phyloP scores from a whole-genome alignment of 2,888 invertebrate species.

The Nomada goodeniana region DNA sequence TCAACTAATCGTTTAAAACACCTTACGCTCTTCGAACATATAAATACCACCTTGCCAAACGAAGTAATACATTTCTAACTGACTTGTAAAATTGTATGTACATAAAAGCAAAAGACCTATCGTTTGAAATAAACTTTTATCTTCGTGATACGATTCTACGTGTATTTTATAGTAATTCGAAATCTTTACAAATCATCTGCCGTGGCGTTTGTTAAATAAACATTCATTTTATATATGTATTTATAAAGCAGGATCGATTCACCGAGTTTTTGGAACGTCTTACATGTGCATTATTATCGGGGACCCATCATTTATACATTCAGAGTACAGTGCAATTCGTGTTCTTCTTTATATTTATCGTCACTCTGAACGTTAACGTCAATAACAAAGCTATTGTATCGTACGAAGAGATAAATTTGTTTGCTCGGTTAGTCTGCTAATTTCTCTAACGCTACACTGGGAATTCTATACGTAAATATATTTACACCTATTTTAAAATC shows the following conservation, averaged over 20 bases:
- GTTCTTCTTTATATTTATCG: conserved; percentile 25
- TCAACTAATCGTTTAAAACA: not conserved
- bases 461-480: conserved; percentile 44
- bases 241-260: conserved; percentile 3
- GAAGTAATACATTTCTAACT: not conserved
- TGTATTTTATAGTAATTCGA: not conserved
- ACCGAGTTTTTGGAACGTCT: conserved; percentile 19
- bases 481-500: conserved; percentile 52
- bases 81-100: conserved; percentile 5
- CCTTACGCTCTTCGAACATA: not conserved
- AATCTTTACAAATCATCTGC: not conserved
- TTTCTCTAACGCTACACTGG: conserved; percentile 10
- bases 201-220: not conserved
- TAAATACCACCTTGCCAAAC: not conserved
- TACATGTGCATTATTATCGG: conserved; percentile 14
- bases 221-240: not conserved
- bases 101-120: not conserved
- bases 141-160: conserved; percentile 3
- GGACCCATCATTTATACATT: conserved; percentile 16
- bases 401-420: conserved; percentile 51
- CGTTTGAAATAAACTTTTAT: not conserved
- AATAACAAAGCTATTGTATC: conserved; percentile 59
- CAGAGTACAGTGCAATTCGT: conserved; percentile 20
- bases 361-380: conserved; percentile 19
- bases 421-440: conserved; percentile 16